phyloP scores from a whole-genome alignment of 2,888 invertebrate genomes.

The Thyatira batis region DNA sequence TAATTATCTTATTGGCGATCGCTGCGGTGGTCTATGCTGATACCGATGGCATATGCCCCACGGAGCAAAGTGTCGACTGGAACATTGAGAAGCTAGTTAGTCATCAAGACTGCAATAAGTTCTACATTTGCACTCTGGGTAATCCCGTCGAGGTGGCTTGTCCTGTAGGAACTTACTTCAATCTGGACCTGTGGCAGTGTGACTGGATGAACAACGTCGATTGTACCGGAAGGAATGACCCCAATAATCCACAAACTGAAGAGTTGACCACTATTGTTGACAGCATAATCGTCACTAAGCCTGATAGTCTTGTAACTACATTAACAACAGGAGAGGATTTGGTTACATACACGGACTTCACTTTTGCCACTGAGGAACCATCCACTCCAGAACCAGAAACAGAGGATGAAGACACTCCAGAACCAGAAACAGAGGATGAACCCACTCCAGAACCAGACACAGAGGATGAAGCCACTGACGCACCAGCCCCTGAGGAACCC shows the following conservation, averaged over 20 bases:
- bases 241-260: constrained; percentile 19
- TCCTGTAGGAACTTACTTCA: constrained; percentile 81
- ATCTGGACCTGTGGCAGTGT: constrained; percentile 77
- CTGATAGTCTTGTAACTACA: background rate
- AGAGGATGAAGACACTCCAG: background rate
- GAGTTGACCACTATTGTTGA: constrained; percentile 1
- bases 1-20: constrained; percentile 33
- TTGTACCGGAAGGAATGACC: constrained; percentile 70
- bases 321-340: background rate
- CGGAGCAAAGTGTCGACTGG: constrained; percentile 55
- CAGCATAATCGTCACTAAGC: background rate
- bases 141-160: constrained; percentile 82
- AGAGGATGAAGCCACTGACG: too few relatives aligned
- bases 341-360: too few relatives aligned
- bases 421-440: background rate
- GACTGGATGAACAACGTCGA: constrained; percentile 84
- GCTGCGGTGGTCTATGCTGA: constrained; percentile 34
- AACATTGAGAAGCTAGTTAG: constrained; percentile 77
- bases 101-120: constrained; percentile 82
- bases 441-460: too few relatives aligned
- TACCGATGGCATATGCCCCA: constrained; percentile 51
- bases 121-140: constrained; percentile 86
- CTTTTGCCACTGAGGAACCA: background rate
- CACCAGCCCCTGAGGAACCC: too few relatives aligned
- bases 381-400: background rate